Percentiles rank a stretch among this genome's conserved stretches.
Conservation (phyloP, 2,888 invertebrate species). For the Gortyna flavago region DNA sequence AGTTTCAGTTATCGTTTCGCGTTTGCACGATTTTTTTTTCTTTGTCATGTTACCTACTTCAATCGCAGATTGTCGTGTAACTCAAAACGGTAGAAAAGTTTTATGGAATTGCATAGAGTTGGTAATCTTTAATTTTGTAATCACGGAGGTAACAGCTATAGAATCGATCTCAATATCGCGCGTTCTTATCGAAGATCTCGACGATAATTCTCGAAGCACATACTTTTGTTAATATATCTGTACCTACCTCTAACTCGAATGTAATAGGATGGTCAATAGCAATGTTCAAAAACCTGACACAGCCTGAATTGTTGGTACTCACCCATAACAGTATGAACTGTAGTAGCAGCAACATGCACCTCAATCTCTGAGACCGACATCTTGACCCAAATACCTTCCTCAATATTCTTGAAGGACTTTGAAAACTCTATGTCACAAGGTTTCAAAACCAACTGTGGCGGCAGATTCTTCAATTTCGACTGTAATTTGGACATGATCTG, state of each 20-base stretch:
- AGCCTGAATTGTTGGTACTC: conserved; percentile 60
- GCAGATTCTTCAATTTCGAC: conserved; percentile 87
- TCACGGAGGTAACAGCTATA: background rate
- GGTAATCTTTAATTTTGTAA: background rate
- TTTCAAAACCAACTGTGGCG: conserved; percentile 91
- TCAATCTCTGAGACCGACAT: conserved; percentile 92
- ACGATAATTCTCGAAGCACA: background rate
- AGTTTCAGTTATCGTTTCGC: background rate
- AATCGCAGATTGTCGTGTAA: background rate
- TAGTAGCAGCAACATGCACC: conserved; percentile 93
- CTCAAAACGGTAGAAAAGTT: too few species aligned
- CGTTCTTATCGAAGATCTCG: background rate
- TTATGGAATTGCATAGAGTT: too few species aligned
- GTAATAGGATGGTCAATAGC: background rate
- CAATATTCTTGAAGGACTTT: conserved; percentile 90
- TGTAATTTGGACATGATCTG: conserved; percentile 90
- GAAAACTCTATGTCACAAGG: conserved; percentile 93
- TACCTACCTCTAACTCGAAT: background rate
- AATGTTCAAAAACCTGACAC: background rate
- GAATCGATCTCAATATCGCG: background rate
- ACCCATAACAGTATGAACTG: conserved; percentile 93
- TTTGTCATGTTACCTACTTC: background rate
- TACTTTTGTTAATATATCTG: background rate
- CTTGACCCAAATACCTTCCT: conserved; percentile 92
- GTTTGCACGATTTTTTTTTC: background rate